These are phyloP conservation scores for Spisula solida DNA, from an alignment of 2,888 invertebrate species.

Conservation along the genomic window DNA sequence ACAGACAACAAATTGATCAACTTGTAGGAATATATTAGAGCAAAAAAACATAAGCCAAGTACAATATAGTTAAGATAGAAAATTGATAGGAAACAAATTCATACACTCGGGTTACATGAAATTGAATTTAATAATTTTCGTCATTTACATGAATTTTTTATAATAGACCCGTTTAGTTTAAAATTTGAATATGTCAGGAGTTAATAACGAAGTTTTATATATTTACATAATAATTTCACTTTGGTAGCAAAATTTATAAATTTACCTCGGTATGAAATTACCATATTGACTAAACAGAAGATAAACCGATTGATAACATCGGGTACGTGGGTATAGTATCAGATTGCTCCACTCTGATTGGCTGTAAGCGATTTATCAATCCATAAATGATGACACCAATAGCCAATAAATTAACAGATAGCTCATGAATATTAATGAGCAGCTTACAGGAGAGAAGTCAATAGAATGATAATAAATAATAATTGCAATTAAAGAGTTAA, in stretches of 20 bases:
- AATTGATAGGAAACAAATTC: slow-evolving; percentile 28
- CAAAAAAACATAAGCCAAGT: neutral
- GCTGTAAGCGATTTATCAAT: slow-evolving; percentile 23
- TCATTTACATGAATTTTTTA: slow-evolving; percentile 28
- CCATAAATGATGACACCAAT: slow-evolving; percentile 31
- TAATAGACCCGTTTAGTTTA: neutral
- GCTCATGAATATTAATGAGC: slow-evolving; percentile 54
- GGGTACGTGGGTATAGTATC: slow-evolving; percentile 7
- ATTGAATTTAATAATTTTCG: slow-evolving; percentile 24
- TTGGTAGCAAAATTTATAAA: slow-evolving; percentile 25
- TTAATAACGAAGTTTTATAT: slow-evolving; percentile 6
- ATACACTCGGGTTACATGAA: neutral
- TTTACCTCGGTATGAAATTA: slow-evolving; percentile 9
- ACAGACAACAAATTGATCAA: neutral
- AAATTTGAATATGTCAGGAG: neutral
- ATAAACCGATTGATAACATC: neutral
- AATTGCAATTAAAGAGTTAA: slow-evolving; percentile 24
- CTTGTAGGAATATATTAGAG: neutral
- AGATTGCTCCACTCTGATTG: slow-evolving; percentile 31
- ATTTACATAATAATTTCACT: slow-evolving; percentile 34
- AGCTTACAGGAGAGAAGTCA: neutral
- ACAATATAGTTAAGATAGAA: neutral
- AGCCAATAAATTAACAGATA: slow-evolving; percentile 40
- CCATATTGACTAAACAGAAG: slow-evolving; percentile 39
- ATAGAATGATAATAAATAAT: slow-evolving; percentile 16